Evolutionary conservation across 2,113 vertebrate genomes (phyloP).

Genomic region (Neomonachus schauinslandi): DNA sequence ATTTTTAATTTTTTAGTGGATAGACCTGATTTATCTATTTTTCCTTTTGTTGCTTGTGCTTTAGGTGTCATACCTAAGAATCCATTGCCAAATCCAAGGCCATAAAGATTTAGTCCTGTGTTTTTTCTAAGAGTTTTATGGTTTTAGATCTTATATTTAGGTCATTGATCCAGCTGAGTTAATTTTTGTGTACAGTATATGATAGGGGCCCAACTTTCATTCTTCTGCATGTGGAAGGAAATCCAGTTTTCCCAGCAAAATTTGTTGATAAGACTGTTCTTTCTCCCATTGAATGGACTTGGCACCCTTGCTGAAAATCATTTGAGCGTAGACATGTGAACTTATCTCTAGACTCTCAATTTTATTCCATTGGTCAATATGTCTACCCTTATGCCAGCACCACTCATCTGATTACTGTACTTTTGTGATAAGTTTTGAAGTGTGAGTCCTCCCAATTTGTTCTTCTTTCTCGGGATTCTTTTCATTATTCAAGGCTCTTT

Average conservation of each 20-base stretch:
- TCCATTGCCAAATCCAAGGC: not conserved
- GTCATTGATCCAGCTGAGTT: not conserved
- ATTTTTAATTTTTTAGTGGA: not conserved
- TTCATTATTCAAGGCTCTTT: not conserved
- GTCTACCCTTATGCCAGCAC: not conserved
- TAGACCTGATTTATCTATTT: not conserved
- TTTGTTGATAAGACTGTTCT: constrained; percentile 10
- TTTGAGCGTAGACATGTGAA: not conserved
- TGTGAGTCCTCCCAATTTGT: not conserved
- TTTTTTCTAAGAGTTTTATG: constrained; percentile 26
- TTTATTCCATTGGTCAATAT: not conserved
- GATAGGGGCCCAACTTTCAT: not conserved
- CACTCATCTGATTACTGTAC: not conserved
- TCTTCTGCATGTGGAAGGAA: not conserved
- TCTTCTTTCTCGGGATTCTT: not conserved
- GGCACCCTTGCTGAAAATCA: not conserved
- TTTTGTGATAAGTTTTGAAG: not conserved
- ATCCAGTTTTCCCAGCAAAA: not conserved
- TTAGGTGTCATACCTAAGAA: not conserved
- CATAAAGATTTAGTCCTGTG: not conserved
- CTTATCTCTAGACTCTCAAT: not conserved
- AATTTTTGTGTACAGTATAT: not conserved
- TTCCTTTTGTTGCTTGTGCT: not conserved
- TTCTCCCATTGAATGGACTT: not conserved
- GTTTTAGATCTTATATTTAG: not conserved